These are phyloP conservation scores for Thalassaphorura encarpata DNA, from an alignment of 1,140 invertebrate species.

Conservation along the genomic window DNA sequence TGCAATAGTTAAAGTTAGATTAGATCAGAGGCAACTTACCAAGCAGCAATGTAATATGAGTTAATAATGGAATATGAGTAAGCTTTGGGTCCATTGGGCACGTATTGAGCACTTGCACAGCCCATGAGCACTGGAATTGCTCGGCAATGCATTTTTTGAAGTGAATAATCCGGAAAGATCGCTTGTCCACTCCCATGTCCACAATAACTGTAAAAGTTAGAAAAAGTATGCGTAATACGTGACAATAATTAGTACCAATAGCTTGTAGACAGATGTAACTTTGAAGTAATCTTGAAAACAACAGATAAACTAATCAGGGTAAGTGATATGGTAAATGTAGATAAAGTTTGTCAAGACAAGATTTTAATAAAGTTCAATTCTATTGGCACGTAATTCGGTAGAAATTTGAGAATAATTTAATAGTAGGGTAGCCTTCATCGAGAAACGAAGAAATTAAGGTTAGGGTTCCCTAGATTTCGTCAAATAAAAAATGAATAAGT, in stretches of 20 bases:
- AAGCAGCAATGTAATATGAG: constrained; percentile 17
- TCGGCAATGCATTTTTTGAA: constrained; percentile 22
- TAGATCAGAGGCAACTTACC: constrained; percentile 24
- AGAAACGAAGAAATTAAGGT: no score
- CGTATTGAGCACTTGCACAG: constrained; percentile 26
- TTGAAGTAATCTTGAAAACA: no score
- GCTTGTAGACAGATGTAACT: background rate
- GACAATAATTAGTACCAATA: background rate
- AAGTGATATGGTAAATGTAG: no score
- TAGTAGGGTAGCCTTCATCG: no score
- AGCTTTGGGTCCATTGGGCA: constrained; percentile 13
- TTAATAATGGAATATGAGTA: constrained; percentile 13
- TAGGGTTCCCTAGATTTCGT: no score
- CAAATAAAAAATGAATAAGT: no score
- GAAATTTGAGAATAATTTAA: no score
- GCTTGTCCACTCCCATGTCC: constrained; percentile 26
- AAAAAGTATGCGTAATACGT: background rate
- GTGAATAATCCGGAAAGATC: constrained; percentile 22
- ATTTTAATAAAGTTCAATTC: background rate
- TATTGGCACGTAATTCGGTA: no score
- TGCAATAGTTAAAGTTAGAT: background rate
- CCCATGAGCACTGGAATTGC: constrained; percentile 29
- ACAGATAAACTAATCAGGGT: no score
- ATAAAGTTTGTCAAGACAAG: background rate
- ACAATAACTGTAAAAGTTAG: constrained; percentile 20